These are phyloP conservation scores for Drosophila dives DNA, from an alignment of 2,888 invertebrate genomes.

Conservation along the genomic window DNA sequence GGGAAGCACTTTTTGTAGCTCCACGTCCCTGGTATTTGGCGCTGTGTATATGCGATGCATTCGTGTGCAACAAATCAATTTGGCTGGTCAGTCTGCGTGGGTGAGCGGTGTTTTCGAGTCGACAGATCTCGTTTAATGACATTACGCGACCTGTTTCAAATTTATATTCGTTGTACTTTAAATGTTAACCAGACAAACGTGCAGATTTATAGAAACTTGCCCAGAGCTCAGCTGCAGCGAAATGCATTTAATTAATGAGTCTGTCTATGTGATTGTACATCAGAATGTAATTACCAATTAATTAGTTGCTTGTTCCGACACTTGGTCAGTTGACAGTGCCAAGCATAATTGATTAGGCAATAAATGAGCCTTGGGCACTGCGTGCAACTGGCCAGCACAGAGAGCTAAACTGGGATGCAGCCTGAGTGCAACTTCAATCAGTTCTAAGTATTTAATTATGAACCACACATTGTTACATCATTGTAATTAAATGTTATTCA, in stretches of 20 bases:
- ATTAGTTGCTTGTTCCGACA: slow-evolving; percentile 19
- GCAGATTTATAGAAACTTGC: background rate
- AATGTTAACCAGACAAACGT: background rate
- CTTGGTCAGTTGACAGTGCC: background rate
- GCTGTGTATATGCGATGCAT: slow-evolving; percentile 38
- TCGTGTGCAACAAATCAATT: slow-evolving; percentile 56
- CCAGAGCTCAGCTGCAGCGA: background rate
- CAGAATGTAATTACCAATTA: slow-evolving; percentile 17
- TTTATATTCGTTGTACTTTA: slow-evolving; percentile 20
- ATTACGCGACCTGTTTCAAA: slow-evolving; percentile 21
- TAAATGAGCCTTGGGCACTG: slow-evolving; percentile 1
- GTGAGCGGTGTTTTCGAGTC: background rate
- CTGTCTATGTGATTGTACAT: background rate
- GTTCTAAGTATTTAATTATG: slow-evolving; percentile 30
- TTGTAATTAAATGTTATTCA: background rate
- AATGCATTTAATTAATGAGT: slow-evolving; percentile 23
- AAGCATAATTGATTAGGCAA: slow-evolving; percentile 22
- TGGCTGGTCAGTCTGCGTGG: slow-evolving; percentile 12
- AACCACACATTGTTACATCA: background rate
- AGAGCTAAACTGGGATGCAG: background rate
- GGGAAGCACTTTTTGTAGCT: background rate
- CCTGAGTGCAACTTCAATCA: background rate
- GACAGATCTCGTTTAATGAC: slow-evolving; percentile 24
- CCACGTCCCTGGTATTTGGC: slow-evolving; percentile 10
- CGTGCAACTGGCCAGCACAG: background rate